Percentiles rank a stretch among this genome's conserved stretches.
phyloP scores from a whole-genome alignment of 2,888 invertebrate species.

The Tipula lateralis region DNA sequence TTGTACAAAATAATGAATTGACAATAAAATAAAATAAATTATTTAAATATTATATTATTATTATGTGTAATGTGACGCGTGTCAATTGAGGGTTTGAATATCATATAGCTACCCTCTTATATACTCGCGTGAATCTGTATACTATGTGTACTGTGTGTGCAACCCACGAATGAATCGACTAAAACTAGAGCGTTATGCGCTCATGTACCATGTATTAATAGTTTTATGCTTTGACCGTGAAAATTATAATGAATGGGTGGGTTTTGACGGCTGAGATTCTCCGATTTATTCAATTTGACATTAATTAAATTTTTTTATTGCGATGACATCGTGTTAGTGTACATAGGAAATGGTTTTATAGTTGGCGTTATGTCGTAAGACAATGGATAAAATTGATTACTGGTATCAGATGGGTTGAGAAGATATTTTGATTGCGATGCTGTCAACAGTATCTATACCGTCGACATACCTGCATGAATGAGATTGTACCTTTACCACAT shows the following conservation, averaged over 20 bases:
- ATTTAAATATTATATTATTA: background rate
- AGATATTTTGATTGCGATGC: too few species aligned
- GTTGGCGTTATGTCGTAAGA: too few species aligned
- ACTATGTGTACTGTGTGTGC: background rate
- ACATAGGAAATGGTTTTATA: too few species aligned
- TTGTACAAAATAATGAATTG: background rate
- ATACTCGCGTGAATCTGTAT: background rate
- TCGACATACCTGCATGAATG: too few species aligned
- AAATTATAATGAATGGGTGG: constrained; percentile 7
- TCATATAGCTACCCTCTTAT: background rate
- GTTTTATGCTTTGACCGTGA: constrained; percentile 4
- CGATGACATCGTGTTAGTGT: too few species aligned
- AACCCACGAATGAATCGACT: background rate
- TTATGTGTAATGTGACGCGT: background rate
- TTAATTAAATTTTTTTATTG: background rate
- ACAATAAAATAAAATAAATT: background rate
- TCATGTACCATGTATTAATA: background rate
- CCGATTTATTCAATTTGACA: background rate
- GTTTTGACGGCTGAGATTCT: background rate
- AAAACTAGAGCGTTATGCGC: background rate
- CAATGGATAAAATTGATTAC: too few species aligned
- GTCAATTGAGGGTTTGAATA: background rate
- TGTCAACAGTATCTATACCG: too few species aligned
- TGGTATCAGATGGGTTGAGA: too few species aligned
- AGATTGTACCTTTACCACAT: too few species aligned